These are phyloP conservation scores for Cephalopachus bancanus DNA, from an alignment of 2,797 vertebrate genomes.

Conservation along the genomic window DNA sequence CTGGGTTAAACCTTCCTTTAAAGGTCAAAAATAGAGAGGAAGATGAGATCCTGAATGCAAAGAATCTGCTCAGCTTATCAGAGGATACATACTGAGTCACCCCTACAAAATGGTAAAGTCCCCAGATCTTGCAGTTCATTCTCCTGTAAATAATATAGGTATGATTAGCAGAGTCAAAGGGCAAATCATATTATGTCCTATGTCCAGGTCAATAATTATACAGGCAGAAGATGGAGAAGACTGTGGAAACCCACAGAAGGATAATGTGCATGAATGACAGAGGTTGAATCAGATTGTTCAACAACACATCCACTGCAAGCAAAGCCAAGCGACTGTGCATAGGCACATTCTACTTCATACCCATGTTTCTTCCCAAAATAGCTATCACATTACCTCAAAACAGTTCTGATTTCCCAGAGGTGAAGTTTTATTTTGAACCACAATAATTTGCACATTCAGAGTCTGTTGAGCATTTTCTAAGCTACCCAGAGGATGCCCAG, in stretches of 20 bases:
- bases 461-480: slow-evolving; percentile 22
- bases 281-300: not conserved
- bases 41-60: not conserved
- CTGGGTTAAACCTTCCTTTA: not conserved
- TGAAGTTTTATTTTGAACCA: not conserved
- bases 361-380: not conserved
- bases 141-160: not conserved
- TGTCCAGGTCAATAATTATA: not conserved
- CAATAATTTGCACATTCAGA: slow-evolving; percentile 5
- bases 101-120: not conserved
- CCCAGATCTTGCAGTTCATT: not conserved
- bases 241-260: not conserved
- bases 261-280: not conserved
- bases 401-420: not conserved
- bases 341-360: not conserved
- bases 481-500: slow-evolving; percentile 26
- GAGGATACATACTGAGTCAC: not conserved
- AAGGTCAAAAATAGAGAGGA: slow-evolving; percentile 1
- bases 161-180: not conserved
- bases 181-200: not conserved
- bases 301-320: not conserved
- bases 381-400: not conserved
- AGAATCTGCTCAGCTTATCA: not conserved
- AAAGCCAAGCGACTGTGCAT: not conserved
- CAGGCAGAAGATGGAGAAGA: not conserved